Conservation (phyloP, 1,140 invertebrate species). For the Trissolcus basalis region DNA sequence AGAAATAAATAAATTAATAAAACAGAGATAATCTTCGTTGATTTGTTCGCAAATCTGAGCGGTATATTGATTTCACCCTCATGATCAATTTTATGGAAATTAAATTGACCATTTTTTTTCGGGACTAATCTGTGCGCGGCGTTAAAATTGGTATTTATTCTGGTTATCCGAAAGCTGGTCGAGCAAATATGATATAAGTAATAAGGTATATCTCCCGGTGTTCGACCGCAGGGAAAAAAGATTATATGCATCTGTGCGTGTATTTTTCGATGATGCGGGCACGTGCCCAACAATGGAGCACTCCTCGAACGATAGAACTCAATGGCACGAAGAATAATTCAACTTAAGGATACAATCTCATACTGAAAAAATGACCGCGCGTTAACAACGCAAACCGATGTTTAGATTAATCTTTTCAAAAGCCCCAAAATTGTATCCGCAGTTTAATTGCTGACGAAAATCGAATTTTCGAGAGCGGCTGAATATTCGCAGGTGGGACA, state of each 20-base stretch:
- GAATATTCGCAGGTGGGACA: no score
- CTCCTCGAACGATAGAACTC: constrained; percentile 30
- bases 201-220: constrained; percentile 46
- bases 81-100: constrained; percentile 19
- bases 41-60: no score
- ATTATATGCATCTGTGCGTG: constrained; percentile 70
- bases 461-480: constrained; percentile 2
- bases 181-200: constrained; percentile 53
- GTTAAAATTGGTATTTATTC: constrained; percentile 50
- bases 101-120: constrained; percentile 16
- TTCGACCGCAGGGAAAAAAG: constrained; percentile 45
- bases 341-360: constrained; percentile 43
- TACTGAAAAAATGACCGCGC: constrained; percentile 41
- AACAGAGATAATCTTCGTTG: no score
- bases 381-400: constrained; percentile 32
- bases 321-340: constrained; percentile 41
- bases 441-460: constrained; percentile 23
- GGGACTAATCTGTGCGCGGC: constrained; percentile 4
- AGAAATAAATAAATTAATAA: no score
- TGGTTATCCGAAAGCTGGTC: constrained; percentile 40
- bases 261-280: constrained; percentile 68
- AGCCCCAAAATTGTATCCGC: constrained; percentile 7
- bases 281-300: constrained; percentile 59
- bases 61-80: no score
- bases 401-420: constrained; percentile 38